These are phyloP conservation scores for Spodoptera picta DNA, from an alignment of 2,888 invertebrate genomes.

Conservation along the genomic window DNA sequence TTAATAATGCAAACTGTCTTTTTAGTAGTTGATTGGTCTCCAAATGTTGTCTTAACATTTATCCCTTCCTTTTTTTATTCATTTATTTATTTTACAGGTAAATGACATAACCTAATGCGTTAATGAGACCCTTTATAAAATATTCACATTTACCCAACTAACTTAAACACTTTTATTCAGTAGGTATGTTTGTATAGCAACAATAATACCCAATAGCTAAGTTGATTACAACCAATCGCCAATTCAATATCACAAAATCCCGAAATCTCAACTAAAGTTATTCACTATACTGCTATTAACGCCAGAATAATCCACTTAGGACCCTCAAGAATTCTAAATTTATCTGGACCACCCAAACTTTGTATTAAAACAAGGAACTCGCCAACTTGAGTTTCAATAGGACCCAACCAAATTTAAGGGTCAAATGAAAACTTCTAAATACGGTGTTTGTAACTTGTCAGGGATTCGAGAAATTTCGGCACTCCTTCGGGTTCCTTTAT, in stretches of 20 bases:
- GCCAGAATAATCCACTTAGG: background rate
- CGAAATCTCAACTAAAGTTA: background rate
- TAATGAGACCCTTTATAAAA: too few species aligned
- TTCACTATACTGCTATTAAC: slow-evolving; percentile 3
- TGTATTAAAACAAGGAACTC: slow-evolving; percentile 16
- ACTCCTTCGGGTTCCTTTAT: slow-evolving; percentile 11
- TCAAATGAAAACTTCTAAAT: slow-evolving; percentile 34
- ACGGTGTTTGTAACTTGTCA: slow-evolving; percentile 23
- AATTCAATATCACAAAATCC: too few species aligned
- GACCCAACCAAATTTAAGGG: slow-evolving; percentile 27
- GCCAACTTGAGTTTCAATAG: slow-evolving; percentile 21
- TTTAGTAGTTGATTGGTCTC: too few species aligned
- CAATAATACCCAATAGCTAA: too few species aligned
- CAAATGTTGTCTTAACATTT: too few species aligned
- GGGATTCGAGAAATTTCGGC: slow-evolving; percentile 21
- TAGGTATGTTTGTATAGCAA: too few species aligned
- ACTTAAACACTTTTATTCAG: too few species aligned
- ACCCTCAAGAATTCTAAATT: slow-evolving; percentile 4
- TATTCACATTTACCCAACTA: too few species aligned
- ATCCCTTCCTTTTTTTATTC: too few species aligned
- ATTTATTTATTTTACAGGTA: too few species aligned
- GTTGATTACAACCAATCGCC: too few species aligned
- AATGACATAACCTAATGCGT: too few species aligned
- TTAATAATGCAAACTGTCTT: background rate
- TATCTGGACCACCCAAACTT: slow-evolving; percentile 7